Evolutionary conservation across 2,888 invertebrate species (phyloP), one percentile per base, ranked within the genome.

Genomic region (Mantis religiosa): DNA sequence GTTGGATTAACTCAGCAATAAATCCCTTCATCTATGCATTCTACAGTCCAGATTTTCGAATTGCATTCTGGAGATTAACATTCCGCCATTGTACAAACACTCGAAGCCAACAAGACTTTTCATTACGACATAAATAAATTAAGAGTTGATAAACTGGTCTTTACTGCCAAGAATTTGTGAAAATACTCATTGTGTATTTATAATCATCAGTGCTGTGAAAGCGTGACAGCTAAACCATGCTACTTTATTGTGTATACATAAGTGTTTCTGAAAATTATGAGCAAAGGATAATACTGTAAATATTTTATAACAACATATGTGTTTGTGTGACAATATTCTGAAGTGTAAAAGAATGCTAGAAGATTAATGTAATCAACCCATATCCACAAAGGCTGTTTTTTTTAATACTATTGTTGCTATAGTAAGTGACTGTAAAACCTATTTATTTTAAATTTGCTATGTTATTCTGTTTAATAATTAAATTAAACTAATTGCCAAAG

Each of bases 1-100:
- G 97, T 0, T 98, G 98, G 97, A 96, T 97, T 91, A 98, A 98
- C 92, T 97, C 97, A 0, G 97, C 97, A 7, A 97, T 98, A 90
- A 98, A 98, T 93, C 98, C 98, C 0, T 97, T 98, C 92, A 98
- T 98, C 91, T 98, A 98, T 92, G 97, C 98, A 28, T 98, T 98
- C 92, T 98, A 97, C 93, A 97, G 97, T 90, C 96, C 96, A 0
- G 98, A 98, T 92, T 98, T 98, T 92, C 95, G 97, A 92, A 95
- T 97, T 91, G 97, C 98, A 0, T 97, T 98, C 92, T 97, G 97
- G 97, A 94, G 97, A 90, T 93, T 98, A 81, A 98, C 98, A 0
- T 95, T 96, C 88, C 95, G 94, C 90, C 95, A 96, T 92, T 96
- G 96, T 92, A 94, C 94, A 90, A 94, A 93, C 90, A 92, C 92